Base-by-base conservation (phyloP, 2,888 invertebrate genomes). In the Oscheius sp. region DNA sequence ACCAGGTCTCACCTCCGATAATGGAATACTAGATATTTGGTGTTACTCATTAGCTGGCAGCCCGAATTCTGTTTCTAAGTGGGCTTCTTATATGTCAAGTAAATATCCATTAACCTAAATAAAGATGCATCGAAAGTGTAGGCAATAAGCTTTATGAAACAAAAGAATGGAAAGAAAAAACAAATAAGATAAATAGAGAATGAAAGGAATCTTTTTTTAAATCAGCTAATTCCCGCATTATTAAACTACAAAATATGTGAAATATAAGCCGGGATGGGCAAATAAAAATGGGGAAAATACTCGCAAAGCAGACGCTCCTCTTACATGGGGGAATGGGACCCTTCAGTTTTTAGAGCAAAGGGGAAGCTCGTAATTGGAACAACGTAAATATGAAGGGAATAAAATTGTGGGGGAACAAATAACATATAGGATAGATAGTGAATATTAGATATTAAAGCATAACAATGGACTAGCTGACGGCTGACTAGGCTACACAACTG, bases 291-390 rank as follows among this genome's bases (percentile, higher is more conserved):
- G n/a, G n/a, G 35, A 13, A 58, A 43, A 49, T 66, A 66, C 66
- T 66, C 66, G 66, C 66, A 66, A 49, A 66, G 52, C 52, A 23
- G 25, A 61, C 45, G 63, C 63, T 63, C 46, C 25, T 58, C 25
- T 35, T 35, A 35, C 58, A 27, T n/a, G 5, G 52, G 52, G 52
- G n/a, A 52, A 49, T 66, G 25, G 52, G n/a, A 66, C 49, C 66
- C 61, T 43, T 43, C 43, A 21, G 35, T 35, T 35, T 35, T 35
- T 35, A 66, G 52, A 25, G 49, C 52, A 52, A 66, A 29, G 27
- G 52, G 29, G 64, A 66, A 66, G 66, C 66, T 66, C 66, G 66
- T 66, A 66, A 52, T 49, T n/a, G 25, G 23, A 61, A 61, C 45
- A 61, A 21, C n/a, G 18, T 43, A 61, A 61, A 61, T 58, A 29